A percentile compares a stretch with the other conserved stretches of the same genome.
Conservation (phyloP, 2,113 vertebrate species). For the Polypterus bichir region DNA sequence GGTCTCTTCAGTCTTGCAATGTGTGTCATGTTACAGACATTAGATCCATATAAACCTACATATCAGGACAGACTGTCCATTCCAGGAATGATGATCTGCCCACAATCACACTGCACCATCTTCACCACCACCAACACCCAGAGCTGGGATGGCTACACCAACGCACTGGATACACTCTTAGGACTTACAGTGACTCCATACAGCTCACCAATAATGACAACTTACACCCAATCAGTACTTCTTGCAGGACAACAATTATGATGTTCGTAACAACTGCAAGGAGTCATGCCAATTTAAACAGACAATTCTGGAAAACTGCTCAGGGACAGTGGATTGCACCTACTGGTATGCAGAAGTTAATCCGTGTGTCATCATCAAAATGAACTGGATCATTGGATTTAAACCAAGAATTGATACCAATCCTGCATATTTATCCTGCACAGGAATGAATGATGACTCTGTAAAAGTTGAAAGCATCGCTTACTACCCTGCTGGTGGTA, state of each 20-base stretch:
- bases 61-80: slow-evolving; percentile 71
- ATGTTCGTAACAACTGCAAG: slow-evolving; percentile 72
- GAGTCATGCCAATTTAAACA: slow-evolving; percentile 76
- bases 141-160: slow-evolving; percentile 60
- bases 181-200: slow-evolving; percentile 53
- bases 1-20: slow-evolving; percentile 77
- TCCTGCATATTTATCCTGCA: slow-evolving; percentile 61
- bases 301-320: slow-evolving; percentile 54
- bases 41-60: slow-evolving; percentile 73
- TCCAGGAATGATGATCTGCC: slow-evolving; percentile 81
- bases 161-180: slow-evolving; percentile 61
- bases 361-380: slow-evolving; percentile 75
- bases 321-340: slow-evolving; percentile 53
- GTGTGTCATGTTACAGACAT: slow-evolving; percentile 77
- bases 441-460: slow-evolving; percentile 55
- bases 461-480: slow-evolving; percentile 51
- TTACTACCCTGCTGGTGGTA: slow-evolving; percentile 68
- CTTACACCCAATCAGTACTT: slow-evolving; percentile 55
- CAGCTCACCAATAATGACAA: slow-evolving; percentile 60
- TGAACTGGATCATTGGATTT: slow-evolving; percentile 77
- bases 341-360: slow-evolving; percentile 63
- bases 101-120: slow-evolving; percentile 57
- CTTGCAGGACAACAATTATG: slow-evolving; percentile 64
- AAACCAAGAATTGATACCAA: slow-evolving; percentile 51
- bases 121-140: slow-evolving; percentile 52